Evolutionary conservation across 2,797 vertebrate genomes (phyloP).

Genomic region (Gymnothorax reevesii): DNA sequence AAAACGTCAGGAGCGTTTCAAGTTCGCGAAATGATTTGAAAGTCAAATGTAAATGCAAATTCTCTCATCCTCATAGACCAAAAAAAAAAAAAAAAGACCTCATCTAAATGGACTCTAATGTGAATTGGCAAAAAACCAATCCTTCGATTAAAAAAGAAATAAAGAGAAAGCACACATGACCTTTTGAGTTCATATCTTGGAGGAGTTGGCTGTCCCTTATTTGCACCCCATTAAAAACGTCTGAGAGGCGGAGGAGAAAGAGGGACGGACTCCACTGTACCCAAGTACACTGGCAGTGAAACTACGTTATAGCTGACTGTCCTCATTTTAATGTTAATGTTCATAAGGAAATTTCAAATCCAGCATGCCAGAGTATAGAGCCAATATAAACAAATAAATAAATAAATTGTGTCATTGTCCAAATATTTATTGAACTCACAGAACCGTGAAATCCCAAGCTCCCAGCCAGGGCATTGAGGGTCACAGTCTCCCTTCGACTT

Average conservation of each 20-base stretch:
- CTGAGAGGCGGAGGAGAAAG: background rate
- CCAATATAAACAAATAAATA: too few relatives aligned
- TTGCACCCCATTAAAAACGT: background rate
- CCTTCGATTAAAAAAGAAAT: background rate
- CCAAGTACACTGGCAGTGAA: too few relatives aligned
- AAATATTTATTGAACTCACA: too few relatives aligned
- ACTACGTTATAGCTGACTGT: too few relatives aligned
- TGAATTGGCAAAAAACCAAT: conserved; percentile 7
- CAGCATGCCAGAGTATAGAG: too few relatives aligned
- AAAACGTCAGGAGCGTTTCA: background rate
- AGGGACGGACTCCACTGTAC: background rate
- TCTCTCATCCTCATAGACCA: background rate
- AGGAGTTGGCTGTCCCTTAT: background rate
- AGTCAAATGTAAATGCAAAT: background rate
- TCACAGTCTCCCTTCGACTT: background rate
- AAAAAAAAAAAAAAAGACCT: background rate
- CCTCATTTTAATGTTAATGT: too few relatives aligned
- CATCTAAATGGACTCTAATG: background rate
- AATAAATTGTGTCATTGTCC: too few relatives aligned
- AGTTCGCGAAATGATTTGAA: background rate
- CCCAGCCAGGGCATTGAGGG: background rate
- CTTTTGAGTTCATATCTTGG: background rate
- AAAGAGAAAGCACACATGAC: background rate
- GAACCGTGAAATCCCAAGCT: background rate
- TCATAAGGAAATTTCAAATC: too few relatives aligned